phyloP scores from a whole-genome alignment of 2,888 invertebrate genomes.

The Hofmannophila pseudospretella region DNA sequence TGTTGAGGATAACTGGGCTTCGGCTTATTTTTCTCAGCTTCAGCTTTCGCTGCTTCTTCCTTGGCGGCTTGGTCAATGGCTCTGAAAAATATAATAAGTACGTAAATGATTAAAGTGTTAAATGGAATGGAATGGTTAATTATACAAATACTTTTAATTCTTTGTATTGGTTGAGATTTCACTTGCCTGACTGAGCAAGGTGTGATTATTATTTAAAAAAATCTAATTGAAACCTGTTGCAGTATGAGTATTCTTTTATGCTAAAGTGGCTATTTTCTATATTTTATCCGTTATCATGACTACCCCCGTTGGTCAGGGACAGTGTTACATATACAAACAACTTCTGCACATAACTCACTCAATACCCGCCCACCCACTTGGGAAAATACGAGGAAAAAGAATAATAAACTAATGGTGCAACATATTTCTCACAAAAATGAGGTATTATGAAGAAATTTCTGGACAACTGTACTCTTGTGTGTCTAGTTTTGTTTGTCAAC shows the following conservation, averaged over 20 bases:
- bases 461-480: too few relatives aligned
- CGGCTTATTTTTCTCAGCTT: slow-evolving; percentile 41
- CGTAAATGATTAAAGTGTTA: too few relatives aligned
- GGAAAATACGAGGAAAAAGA: slow-evolving; percentile 23
- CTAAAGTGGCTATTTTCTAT: too few relatives aligned
- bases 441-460: background rate
- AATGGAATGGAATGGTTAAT: too few relatives aligned
- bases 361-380: slow-evolving; percentile 22
- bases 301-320: slow-evolving; percentile 22
- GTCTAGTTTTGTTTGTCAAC: too few relatives aligned
- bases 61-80: slow-evolving; percentile 51
- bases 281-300: slow-evolving; percentile 12
- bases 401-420: slow-evolving; percentile 16
- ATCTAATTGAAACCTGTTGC: too few relatives aligned
- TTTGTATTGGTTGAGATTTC: too few relatives aligned
- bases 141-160: too few relatives aligned
- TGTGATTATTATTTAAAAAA: too few relatives aligned
- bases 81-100: slow-evolving; percentile 24
- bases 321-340: slow-evolving; percentile 22
- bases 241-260: too few relatives aligned
- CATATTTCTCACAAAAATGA: slow-evolving; percentile 16
- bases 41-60: slow-evolving; percentile 41
- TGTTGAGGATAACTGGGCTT: slow-evolving; percentile 23
- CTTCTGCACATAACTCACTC: slow-evolving; percentile 29
- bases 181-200: too few relatives aligned